Evolutionary conservation across 2,113 vertebrate species (phyloP).

Genomic region (Benthochromis sp.): DNA sequence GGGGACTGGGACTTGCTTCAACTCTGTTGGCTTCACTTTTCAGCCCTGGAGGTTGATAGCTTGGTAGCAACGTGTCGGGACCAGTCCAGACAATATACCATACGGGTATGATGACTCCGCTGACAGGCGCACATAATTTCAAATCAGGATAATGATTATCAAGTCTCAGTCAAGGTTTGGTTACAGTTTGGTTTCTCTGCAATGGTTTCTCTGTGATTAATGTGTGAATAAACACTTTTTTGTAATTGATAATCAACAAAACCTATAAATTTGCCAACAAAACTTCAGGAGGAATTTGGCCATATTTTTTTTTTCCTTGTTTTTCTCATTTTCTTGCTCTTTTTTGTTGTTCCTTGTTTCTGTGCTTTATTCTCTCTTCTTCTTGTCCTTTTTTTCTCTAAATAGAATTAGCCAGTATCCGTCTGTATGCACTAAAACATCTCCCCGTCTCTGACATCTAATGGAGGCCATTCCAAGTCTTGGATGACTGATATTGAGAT

Average conservation of each 20-base stretch:
- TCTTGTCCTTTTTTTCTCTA: constrained; percentile 16
- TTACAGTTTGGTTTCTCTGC: not conserved
- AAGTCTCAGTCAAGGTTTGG: not conserved
- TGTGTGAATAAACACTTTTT: not conserved
- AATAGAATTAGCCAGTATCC: constrained; percentile 44
- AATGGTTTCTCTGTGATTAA: not conserved
- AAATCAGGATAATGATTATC: not conserved
- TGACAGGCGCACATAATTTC: not conserved
- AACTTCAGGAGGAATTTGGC: not conserved
- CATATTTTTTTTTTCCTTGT: not conserved
- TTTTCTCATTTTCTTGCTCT: not conserved
- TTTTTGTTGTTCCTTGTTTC: not conserved
- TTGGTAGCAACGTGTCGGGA: not conserved
- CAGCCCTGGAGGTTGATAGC: not conserved
- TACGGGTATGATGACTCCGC: not conserved
- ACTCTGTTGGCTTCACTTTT: not conserved
- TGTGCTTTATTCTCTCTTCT: not conserved
- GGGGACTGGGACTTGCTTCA: not conserved
- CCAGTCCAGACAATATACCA: not conserved
- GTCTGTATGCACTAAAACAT: constrained; percentile 30
- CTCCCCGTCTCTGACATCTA: constrained; percentile 41
- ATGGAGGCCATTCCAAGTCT: constrained; percentile 46
- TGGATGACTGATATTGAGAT: constrained; percentile 47
- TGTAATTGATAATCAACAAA: not conserved
- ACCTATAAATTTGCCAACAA: not conserved